A percentile compares a stretch with the other conserved stretches of the same genome.
Conservation (phyloP, 2,888 invertebrate genomes). For the Caenorhabditis sp. region DNA sequence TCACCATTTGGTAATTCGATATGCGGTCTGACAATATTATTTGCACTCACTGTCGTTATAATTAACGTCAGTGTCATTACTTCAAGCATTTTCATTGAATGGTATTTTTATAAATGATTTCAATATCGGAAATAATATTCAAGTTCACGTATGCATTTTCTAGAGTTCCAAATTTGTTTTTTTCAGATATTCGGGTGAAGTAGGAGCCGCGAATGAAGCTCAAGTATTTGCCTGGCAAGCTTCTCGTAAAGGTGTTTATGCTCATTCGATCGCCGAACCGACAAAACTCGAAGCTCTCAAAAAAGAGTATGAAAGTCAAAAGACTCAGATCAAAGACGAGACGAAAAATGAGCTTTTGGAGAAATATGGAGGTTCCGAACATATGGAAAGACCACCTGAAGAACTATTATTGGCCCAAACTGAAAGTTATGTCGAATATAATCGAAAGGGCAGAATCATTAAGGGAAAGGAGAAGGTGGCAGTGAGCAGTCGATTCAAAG, state of each 20-base stretch:
- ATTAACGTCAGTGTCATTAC: too few species aligned
- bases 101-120: too few species aligned
- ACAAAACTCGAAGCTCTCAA: slow-evolving; percentile 92
- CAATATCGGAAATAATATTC: too few species aligned
- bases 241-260: slow-evolving; percentile 81
- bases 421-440: slow-evolving; percentile 94
- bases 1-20: too few species aligned
- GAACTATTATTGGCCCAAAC: slow-evolving; percentile 91
- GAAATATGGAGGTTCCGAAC: slow-evolving; percentile 90
- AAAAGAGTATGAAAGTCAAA: slow-evolving; percentile 87
- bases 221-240: slow-evolving; percentile 76
- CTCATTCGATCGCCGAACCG: slow-evolving; percentile 94
- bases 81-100: too few species aligned
- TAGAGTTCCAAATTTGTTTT: too few species aligned
- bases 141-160: too few species aligned
- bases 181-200: slow-evolving; percentile 87
- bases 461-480: slow-evolving; percentile 87
- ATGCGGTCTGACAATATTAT: too few species aligned
- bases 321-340: slow-evolving; percentile 86
- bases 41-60: too few species aligned
- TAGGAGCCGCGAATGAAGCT: slow-evolving; percentile 85
- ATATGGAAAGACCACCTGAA: slow-evolving; percentile 85
- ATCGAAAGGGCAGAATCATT: slow-evolving; percentile 83
- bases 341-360: slow-evolving; percentile 83
- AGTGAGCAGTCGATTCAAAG: slow-evolving; percentile 88